Base-by-base conservation (phyloP, 2,888 invertebrate genomes). In the Drosophila recens region DNA sequence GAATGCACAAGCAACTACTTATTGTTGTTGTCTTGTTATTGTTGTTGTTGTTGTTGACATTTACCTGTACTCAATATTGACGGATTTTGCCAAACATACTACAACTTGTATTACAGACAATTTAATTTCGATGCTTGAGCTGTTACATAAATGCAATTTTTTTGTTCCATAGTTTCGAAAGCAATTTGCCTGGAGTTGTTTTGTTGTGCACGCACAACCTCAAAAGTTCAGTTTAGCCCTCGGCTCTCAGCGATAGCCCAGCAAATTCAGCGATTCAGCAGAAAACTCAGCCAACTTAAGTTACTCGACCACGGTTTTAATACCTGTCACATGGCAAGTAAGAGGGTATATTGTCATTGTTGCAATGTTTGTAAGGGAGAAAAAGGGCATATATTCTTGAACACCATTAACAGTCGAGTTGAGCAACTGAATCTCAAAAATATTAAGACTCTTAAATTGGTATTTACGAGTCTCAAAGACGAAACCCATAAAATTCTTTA, bases 101-200 rank as follows among this genome's bases (percentile, higher is more conserved):
- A 15, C 52, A 63, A 17, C 15, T 17, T 46, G 33, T 46, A 40
- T 34, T 1, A 33, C 61, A 48, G 53, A 71, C 71, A 80, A 83
- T 83, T 82, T 80, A 69, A 80, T 86, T 83, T 80, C 61, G 61
- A 59, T 69, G 70, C 66, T 71, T 58, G 59, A 61, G 72, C 64
- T 79, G 69, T 67, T 76, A 75, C 76, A 75, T 75, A 82, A 86
- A 80, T 86, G 65, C 77, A 74, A 82, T 80, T 72, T 72, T 80
- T 13, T 80, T 30, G 64, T 79, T 83, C 77, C 74, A 86, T 86
- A 77, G 71, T 45, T 77, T 64, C 51, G 38, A 40, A 52, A 80
- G 82, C 83, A 82, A 82, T 82, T 83, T 86, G 68, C 58, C 72
- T 72, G 80, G 46, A 66, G 15, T 40, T 40, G 38, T 52, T 23